Base-by-base conservation (phyloP, 2,888 invertebrate species). In the Parelbella ahira region DNA sequence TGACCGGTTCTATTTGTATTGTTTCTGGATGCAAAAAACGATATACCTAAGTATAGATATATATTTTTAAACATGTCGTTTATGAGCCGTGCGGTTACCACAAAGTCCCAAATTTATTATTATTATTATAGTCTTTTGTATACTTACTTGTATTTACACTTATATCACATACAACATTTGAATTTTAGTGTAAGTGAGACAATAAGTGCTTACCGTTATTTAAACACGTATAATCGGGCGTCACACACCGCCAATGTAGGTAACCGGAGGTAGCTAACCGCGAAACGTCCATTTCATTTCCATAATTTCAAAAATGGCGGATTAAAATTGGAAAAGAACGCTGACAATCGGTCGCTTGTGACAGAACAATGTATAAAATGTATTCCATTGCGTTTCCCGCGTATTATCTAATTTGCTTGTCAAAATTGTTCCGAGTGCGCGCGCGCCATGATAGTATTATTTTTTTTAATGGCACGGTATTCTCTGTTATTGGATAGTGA, bases 321-420 rank as follows among this genome's bases (percentile, higher is more conserved):
- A 81, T 81, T 78, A 77, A 74, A 81, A 78, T 77, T 76, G 70
- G 68, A 80, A 81, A 77, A 75, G 67, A 63, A 57, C 68, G 66
- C 69, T 78, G 83, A 83, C 83, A 83, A 80, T 74, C 67, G 61
- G 56, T 54, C 60, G 59, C 58, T 63, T 59, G 54, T 63, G 68
- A 63, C 78, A 74, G 73, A 74, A 84, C 84, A 86, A 87, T 84
- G 67, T 58, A 50, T 53, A 50, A 56, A 50, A 56, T 54, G 34
- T 34, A 42, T 34, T 21, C 11, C 21, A 28, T 34, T 27, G 61
- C 58, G 62, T 72, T 73, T 79, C 75, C 75, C 75, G 72, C 63
- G 64, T 63, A 80, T 84, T 81, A 80, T 77, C 74, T 76, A 86
- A 81, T 87, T 87, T 83, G 62, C 70, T 71, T 78, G 84, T 87